Percentiles rank a stretch among this genome's conserved stretches.
Conservation (phyloP, 2,888 invertebrate species). For the Melieria picta region DNA sequence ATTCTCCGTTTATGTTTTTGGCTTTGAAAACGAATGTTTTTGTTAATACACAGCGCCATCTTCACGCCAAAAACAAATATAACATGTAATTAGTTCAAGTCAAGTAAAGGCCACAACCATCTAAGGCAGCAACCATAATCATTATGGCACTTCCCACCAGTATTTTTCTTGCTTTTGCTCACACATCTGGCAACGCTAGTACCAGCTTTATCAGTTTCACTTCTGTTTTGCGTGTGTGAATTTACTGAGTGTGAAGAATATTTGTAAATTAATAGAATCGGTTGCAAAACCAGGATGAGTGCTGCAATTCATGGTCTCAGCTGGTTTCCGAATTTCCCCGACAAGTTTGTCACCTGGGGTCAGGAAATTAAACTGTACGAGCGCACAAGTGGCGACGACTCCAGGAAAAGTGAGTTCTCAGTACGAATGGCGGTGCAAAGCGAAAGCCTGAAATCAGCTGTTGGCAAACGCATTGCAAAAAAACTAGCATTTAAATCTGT, state of each 20-base stretch:
- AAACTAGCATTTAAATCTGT: too few relatives aligned
- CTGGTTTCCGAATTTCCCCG: conserved; percentile 83
- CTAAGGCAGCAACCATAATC: too few relatives aligned
- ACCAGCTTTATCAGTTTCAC: neutral
- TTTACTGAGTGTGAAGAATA: neutral
- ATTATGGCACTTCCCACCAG: neutral
- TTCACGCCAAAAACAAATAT: too few relatives aligned
- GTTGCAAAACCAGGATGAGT: conserved; percentile 63
- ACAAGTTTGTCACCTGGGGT: conserved; percentile 91
- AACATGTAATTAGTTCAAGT: too few relatives aligned
- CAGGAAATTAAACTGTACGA: conserved; percentile 90
- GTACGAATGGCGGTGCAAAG: neutral
- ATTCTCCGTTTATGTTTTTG: too few relatives aligned
- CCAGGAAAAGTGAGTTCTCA: conserved; percentile 36
- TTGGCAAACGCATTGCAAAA: neutral
- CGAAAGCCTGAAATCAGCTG: neutral
- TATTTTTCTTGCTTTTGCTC: neutral
- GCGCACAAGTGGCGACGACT: conserved; percentile 54
- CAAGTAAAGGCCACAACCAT: too few relatives aligned
- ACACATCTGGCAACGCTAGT: too few relatives aligned
- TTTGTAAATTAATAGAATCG: conserved; percentile 18
- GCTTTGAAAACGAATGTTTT: too few relatives aligned
- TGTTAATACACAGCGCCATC: too few relatives aligned
- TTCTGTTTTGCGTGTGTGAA: neutral
- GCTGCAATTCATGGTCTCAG: conserved; percentile 79